Percentiles rank a stretch among this genome's conserved stretches.
Conservation (phyloP, 2,888 invertebrate species). For the Deilephila porcellus region DNA sequence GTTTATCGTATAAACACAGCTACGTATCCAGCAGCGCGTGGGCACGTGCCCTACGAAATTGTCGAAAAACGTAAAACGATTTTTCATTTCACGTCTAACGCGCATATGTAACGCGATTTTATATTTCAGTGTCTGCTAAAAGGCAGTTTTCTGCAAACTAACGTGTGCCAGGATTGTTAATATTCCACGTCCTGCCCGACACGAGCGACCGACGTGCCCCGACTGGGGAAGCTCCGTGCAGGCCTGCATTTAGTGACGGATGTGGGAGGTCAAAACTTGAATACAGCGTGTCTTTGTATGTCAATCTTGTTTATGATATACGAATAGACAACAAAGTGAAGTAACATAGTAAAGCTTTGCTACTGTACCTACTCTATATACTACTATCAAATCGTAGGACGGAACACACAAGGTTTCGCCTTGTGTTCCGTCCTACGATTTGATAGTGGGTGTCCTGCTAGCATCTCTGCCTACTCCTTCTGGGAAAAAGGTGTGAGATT, state of each 20-base stretch:
- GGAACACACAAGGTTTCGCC: no score
- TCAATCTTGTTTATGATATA: no score
- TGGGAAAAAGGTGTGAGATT: no score
- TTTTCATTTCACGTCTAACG: constrained; percentile 50
- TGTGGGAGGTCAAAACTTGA: not conserved
- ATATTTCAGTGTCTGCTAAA: constrained; percentile 68
- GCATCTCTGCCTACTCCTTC: no score
- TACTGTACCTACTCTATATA: no score
- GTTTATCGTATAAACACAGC: constrained; percentile 12
- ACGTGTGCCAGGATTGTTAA: constrained; percentile 55
- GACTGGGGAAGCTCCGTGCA: constrained; percentile 37
- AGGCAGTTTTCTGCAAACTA: constrained; percentile 65
- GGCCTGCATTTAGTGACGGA: not conserved
- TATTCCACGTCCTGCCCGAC: constrained; percentile 61
- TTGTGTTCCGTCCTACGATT: no score
- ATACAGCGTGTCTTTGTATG: not conserved
- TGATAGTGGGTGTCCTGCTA: no score
- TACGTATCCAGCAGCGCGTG: constrained; percentile 7
- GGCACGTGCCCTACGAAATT: constrained; percentile 34
- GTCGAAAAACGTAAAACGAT: constrained; percentile 37
- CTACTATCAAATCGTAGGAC: no score
- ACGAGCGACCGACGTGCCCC: constrained; percentile 52
- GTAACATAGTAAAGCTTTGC: no score
- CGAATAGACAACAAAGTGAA: no score
- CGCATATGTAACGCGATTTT: constrained; percentile 54